Conservation (phyloP, 2,888 invertebrate species). For the Antitype chi region DNA sequence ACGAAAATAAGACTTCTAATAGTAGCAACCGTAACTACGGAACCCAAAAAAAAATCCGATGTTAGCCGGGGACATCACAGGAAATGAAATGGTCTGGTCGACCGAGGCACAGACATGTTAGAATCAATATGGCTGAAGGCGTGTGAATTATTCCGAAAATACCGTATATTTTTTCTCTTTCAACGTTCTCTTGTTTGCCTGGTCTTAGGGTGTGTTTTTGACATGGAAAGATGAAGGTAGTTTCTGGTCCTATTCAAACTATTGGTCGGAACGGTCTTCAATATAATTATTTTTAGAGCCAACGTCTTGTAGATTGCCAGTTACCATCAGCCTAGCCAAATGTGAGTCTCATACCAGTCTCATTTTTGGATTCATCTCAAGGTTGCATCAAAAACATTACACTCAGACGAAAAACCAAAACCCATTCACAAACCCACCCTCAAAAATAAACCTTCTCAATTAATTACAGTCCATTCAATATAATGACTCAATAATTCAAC, state of each 20-base stretch:
- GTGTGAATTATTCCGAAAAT: slow-evolving; percentile 52
- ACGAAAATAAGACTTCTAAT: background rate
- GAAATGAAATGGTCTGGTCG: slow-evolving; percentile 73
- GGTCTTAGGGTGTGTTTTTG: slow-evolving; percentile 5
- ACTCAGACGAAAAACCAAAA: background rate
- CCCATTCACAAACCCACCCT: background rate
- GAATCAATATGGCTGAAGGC: slow-evolving; percentile 60
- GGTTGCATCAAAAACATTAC: background rate
- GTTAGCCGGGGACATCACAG: slow-evolving; percentile 63
- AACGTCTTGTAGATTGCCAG: background rate
- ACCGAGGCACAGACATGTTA: slow-evolving; percentile 57
- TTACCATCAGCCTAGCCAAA: background rate
- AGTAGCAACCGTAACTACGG: background rate
- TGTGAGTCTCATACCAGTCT: background rate
- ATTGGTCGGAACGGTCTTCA: background rate
- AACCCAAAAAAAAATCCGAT: slow-evolving; percentile 55
- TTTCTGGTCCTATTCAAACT: background rate
- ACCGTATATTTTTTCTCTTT: slow-evolving; percentile 39
- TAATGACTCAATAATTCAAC: slow-evolving; percentile 21
- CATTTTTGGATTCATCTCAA: background rate
- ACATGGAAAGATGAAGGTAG: slow-evolving; percentile 6
- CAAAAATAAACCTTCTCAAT: background rate
- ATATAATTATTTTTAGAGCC: background rate
- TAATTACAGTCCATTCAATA: slow-evolving; percentile 6
- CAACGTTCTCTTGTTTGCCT: slow-evolving; percentile 10